Percentiles rank a stretch among this genome's conserved stretches.
phyloP scores from a whole-genome alignment of 2,797 vertebrate species.

The Apogon hyalosoma region DNA sequence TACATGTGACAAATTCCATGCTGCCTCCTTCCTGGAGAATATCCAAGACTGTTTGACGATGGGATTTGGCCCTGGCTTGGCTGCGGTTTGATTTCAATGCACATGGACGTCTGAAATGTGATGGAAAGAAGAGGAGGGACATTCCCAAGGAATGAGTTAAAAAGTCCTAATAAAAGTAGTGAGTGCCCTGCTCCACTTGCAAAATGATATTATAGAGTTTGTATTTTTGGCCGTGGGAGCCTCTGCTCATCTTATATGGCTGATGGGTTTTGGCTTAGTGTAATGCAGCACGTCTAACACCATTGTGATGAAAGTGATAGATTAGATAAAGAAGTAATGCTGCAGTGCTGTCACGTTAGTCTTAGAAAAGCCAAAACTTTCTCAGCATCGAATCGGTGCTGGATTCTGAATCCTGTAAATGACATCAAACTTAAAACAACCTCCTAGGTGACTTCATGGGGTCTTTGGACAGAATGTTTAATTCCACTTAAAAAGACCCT shows the following conservation, averaged over 20 bases:
- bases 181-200: slow-evolving; percentile 29
- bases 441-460: slow-evolving; percentile 13
- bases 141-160: slow-evolving; percentile 48
- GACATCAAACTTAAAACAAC: slow-evolving; percentile 33
- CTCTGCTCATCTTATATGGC: slow-evolving; percentile 40
- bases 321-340: slow-evolving; percentile 19
- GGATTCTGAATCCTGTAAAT: slow-evolving; percentile 38
- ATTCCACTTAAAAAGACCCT: slow-evolving; percentile 34
- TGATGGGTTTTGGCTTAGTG: slow-evolving; percentile 36
- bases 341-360: slow-evolving; percentile 47
- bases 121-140: slow-evolving; percentile 35
- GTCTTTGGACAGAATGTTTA: slow-evolving; percentile 15
- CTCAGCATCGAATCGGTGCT: slow-evolving; percentile 15
- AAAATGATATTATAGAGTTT: slow-evolving; percentile 47
- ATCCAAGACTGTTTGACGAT: slow-evolving; percentile 36
- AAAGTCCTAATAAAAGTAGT: slow-evolving; percentile 35
- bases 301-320: slow-evolving; percentile 24
- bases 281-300: slow-evolving; percentile 30
- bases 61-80: slow-evolving; percentile 36
- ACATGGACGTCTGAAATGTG: slow-evolving; percentile 36
- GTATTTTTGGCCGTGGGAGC: slow-evolving; percentile 50
- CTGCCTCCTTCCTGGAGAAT: slow-evolving; percentile 46
- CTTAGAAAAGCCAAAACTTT: slow-evolving; percentile 48
- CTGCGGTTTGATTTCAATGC: slow-evolving; percentile 52
- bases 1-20: slow-evolving; percentile 34